phyloP scores from a whole-genome alignment of 2,797 vertebrate genomes.

The Fistularia tabacaria region DNA sequence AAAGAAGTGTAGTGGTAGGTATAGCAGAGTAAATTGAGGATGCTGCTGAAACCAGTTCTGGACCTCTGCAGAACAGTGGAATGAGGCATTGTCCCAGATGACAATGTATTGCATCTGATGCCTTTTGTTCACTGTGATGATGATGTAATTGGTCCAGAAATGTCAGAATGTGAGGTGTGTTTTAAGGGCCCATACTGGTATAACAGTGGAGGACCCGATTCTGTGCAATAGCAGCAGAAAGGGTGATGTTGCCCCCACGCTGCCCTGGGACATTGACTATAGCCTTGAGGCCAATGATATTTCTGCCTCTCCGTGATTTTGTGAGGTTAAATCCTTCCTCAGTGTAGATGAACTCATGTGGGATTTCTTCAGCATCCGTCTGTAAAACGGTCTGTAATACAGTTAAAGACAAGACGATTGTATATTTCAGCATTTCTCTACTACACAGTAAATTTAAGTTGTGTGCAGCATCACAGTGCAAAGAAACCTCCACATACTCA shows the following conservation, averaged over 20 bases:
- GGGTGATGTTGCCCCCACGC: no score
- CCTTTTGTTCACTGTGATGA: constrained; percentile 9
- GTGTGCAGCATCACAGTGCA: no score
- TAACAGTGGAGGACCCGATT: neutral
- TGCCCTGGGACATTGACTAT: neutral
- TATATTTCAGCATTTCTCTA: no score
- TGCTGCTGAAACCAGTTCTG: no score
- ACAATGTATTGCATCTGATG: constrained; percentile 9
- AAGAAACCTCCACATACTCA: no score
- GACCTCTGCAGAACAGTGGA: constrained; percentile 1
- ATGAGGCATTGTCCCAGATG: constrained; percentile 6
- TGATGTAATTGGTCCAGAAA: constrained; percentile 13
- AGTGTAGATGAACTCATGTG: neutral
- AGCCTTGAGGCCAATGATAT: no score
- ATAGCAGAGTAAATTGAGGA: neutral
- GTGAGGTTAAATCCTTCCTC: constrained; percentile 2
- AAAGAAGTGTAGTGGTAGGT: neutral
- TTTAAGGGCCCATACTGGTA: constrained; percentile 2
- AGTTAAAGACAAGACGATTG: no score
- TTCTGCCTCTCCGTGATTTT: neutral
- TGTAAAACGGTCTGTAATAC: neutral
- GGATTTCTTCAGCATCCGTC: no score
- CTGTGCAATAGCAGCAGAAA: no score
- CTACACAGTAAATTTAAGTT: no score
- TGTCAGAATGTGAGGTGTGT: no score